Conservation (phyloP, 2,797 vertebrate species). For the Chelmon rostratus region DNA sequence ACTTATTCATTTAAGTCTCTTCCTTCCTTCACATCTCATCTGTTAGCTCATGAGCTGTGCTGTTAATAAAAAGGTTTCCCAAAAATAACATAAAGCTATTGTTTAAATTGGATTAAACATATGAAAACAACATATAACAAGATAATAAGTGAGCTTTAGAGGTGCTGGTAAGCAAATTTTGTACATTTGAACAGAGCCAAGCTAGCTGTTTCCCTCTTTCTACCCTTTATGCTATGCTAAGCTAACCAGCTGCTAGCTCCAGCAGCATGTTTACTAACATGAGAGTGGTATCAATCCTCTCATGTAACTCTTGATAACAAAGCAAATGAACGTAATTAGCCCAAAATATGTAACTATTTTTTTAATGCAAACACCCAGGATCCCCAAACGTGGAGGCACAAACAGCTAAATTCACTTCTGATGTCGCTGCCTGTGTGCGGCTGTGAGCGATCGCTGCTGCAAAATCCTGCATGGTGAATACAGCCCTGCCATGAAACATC, state of each 20-base stretch:
- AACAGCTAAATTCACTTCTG: background rate
- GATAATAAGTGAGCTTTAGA: background rate
- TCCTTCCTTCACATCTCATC: too few relatives aligned
- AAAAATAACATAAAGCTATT: too few relatives aligned
- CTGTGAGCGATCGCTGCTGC: conserved; percentile 5
- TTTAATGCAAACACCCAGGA: conserved; percentile 32
- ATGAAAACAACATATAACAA: background rate
- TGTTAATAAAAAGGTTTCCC: too few relatives aligned
- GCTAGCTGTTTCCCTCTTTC: background rate
- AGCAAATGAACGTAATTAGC: background rate
- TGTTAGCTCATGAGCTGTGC: too few relatives aligned
- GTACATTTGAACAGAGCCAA: background rate
- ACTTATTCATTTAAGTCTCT: too few relatives aligned
- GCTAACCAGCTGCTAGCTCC: background rate
- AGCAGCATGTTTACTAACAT: background rate
- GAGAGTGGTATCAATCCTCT: background rate
- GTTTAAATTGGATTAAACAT: too few relatives aligned
- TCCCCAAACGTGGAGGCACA: conserved; percentile 25
- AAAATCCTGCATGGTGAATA: background rate
- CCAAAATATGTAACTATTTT: background rate
- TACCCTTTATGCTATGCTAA: background rate
- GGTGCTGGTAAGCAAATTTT: background rate
- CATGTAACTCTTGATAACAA: background rate
- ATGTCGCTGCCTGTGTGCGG: background rate
- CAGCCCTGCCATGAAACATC: conserved; percentile 34